Evolutionary conservation across 2,888 invertebrate genomes (phyloP).

Genomic region (Odontocolon sp.): DNA sequence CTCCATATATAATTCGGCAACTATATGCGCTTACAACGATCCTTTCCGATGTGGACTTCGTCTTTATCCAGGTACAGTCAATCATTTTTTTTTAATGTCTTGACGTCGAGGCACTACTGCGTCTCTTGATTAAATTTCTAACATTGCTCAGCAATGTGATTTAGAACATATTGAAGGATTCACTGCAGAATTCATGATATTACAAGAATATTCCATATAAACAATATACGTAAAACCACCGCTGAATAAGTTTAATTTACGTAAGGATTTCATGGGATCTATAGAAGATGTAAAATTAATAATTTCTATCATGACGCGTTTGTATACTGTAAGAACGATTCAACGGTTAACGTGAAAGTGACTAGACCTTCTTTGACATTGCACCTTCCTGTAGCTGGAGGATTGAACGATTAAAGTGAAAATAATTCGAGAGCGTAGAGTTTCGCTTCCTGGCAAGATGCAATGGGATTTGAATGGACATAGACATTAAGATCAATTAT

Average conservation of each 20-base stretch:
- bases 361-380: constrained; percentile 28
- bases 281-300: neutral
- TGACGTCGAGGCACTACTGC: too few relatives aligned
- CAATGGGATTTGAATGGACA: constrained; percentile 3
- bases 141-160: too few relatives aligned
- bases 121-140: too few relatives aligned
- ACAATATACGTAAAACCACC: too few relatives aligned
- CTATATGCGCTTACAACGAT: constrained; percentile 92
- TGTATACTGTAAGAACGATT: constrained; percentile 18
- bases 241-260: too few relatives aligned
- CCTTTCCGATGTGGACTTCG: constrained; percentile 91
- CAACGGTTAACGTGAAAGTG: constrained; percentile 52
- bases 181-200: too few relatives aligned
- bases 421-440: constrained; percentile 41
- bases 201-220: neutral
- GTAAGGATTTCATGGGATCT: neutral
- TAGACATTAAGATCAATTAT: constrained; percentile 4
- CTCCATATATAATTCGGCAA: constrained; percentile 92
- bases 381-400: constrained; percentile 8
- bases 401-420: constrained; percentile 54
- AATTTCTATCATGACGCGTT: constrained; percentile 12
- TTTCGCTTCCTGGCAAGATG: constrained; percentile 1
- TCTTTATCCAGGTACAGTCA: constrained; percentile 87
- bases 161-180: too few relatives aligned
- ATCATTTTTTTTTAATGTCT: constrained; percentile 4